Percentiles rank a stretch among this genome's conserved stretches.
These are phyloP conservation scores for Hyles euphorbiae DNA, from an alignment of 1,140 invertebrate species.

Conservation along the genomic window DNA sequence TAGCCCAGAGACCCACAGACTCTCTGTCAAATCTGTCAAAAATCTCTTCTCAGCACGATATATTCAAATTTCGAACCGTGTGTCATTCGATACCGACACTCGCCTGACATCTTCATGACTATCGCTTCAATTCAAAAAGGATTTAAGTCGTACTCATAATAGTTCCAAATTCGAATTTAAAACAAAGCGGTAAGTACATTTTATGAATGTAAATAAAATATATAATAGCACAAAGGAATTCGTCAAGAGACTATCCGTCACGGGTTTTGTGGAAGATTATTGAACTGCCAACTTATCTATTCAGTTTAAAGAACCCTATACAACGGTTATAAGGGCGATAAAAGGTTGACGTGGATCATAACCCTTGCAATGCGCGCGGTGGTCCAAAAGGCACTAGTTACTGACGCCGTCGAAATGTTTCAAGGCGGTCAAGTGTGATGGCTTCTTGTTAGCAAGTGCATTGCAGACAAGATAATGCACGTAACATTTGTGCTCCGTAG, in stretches of 20 bases:
- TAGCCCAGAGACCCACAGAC: slow-evolving; percentile 20
- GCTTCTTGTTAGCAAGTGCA: slow-evolving; percentile 61
- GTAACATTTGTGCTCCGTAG: neutral
- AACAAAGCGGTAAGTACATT: slow-evolving; percentile 4
- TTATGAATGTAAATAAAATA: neutral
- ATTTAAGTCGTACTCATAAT: neutral
- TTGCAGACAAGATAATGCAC: slow-evolving; percentile 60
- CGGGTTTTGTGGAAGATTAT: slow-evolving; percentile 43
- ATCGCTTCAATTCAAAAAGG: neutral
- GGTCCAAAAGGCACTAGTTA: slow-evolving; percentile 43
- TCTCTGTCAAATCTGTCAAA: slow-evolving; percentile 41
- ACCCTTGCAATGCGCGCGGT: slow-evolving; percentile 38
- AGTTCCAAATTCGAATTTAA: neutral
- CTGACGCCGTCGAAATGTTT: slow-evolving; percentile 59
- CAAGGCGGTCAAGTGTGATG: slow-evolving; percentile 59
- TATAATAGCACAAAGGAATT: slow-evolving; percentile 54
- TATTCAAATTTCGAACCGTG: slow-evolving; percentile 56
- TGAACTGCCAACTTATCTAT: slow-evolving; percentile 23
- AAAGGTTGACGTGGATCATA: slow-evolving; percentile 18
- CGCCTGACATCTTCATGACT: slow-evolving; percentile 60
- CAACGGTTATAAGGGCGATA: slow-evolving; percentile 13
- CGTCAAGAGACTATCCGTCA: slow-evolving; percentile 62
- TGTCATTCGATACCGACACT: slow-evolving; percentile 58
- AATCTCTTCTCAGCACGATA: slow-evolving; percentile 66
- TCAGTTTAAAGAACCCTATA: slow-evolving; percentile 21